Evolutionary conservation across 92 coral and sea anemone genomes (phyloP), one percentile per base, ranked within the genome.

Genomic region (Zoanthus sociatus): DNA sequence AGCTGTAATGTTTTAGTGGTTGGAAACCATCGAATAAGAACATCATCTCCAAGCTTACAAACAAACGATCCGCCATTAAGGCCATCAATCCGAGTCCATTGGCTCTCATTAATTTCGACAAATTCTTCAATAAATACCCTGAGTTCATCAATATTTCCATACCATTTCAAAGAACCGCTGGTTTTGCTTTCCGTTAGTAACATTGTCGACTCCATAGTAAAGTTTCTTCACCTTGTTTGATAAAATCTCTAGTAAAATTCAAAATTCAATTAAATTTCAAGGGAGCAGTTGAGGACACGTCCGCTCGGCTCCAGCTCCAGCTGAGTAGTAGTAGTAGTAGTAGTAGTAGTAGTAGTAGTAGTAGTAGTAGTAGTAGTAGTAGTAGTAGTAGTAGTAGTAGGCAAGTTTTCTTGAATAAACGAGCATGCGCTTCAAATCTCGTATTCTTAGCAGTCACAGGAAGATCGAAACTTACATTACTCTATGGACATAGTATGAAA

Each of bases 21-120:
- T 18, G 79, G 79, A 47, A 76, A 48, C 63, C 42, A 76, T 76
- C 64, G 50, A n/a, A 76, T 48, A 6, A 47, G 9, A n/a, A 48
- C 18, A 61, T 60, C 60, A 1, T 60, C 18, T 14, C 20, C 66
- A 60, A 14, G 17, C 14, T 60, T 60, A 60, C 66, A 60, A 7
- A 60, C 66, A 17, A 60, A 51, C 4, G 55, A 9, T 50, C 7
- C 11, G 55, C 55, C 55, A 50, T 7, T 50, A 50, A 3, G 55
- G 55, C 55, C 16, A 58, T 58, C n/a, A 58, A 18, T 58, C 66
- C 66, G 66, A 58, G 66, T 58, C 66, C 66, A 58, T 6, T 58
- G 66, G 66, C 66, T 58, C 66, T 11, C 66, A 58, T 58, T 58
- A 58, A 14, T 11, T 58, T 58, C 66, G 66, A 58, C 66, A 58